Evolutionary conservation across 2,113 vertebrate species (phyloP).

Genomic region (Gobio gobio): DNA sequence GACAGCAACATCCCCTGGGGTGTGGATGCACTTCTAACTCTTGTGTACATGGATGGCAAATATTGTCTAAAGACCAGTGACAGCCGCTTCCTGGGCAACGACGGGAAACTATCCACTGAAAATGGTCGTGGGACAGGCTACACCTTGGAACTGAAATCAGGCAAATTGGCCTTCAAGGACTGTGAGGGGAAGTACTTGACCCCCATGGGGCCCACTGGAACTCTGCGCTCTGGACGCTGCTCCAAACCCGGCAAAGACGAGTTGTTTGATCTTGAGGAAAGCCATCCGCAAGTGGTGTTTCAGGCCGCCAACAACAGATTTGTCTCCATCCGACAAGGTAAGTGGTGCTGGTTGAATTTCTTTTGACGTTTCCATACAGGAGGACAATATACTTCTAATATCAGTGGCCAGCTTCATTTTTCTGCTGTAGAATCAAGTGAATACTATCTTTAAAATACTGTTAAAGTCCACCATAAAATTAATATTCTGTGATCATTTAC

Average conservation of each 20-base stretch:
- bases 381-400: neutral
- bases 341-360: slow-evolving; percentile 41
- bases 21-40: slow-evolving; percentile 89
- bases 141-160: slow-evolving; percentile 91
- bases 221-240: slow-evolving; percentile 89
- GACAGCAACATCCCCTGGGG: slow-evolving; percentile 94
- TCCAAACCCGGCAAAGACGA: slow-evolving; percentile 94
- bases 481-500: neutral
- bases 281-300: slow-evolving; percentile 94
- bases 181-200: slow-evolving; percentile 92
- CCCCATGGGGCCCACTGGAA: slow-evolving; percentile 88
- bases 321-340: slow-evolving; percentile 94
- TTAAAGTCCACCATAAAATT: neutral
- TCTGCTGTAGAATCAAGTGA: neutral
- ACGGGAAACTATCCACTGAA: slow-evolving; percentile 83
- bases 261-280: slow-evolving; percentile 95
- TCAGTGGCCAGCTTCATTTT: neutral
- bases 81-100: slow-evolving; percentile 87
- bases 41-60: slow-evolving; percentile 87
- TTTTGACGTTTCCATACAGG: neutral
- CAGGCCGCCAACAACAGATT: slow-evolving; percentile 86
- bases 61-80: slow-evolving; percentile 92
- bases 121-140: slow-evolving; percentile 81
- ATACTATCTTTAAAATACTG: neutral
- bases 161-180: slow-evolving; percentile 95